Evolutionary conservation across 1,140 invertebrate genomes (phyloP), one percentile per base, ranked within the genome.

Genomic region (Saccostrea echinata): DNA sequence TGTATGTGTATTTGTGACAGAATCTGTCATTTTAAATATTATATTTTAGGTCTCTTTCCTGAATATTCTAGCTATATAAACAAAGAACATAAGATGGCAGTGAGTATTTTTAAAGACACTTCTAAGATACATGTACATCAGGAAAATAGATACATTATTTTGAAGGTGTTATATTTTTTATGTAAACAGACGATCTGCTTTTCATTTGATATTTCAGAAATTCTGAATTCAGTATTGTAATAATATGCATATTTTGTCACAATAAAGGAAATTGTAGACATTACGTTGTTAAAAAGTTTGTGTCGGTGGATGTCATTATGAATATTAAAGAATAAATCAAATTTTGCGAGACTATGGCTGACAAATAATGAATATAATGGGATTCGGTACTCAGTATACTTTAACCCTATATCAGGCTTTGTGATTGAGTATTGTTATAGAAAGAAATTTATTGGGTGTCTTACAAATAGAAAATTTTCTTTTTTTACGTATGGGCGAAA

Each of bases 181-280:
- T 64, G 57, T 64, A 64, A n/a, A 64, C 21, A 24, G 57, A 64
- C 57, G 21, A 64, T 64, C 57, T 18, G 24, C 24, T 21, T 64
- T n/a, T 64, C 8, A 18, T n/a, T 21, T 21, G 4, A 24, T 64
- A 64, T 64, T 64, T 21, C 57, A 64, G 9, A 76, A 76, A 30
- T 16, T 30, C 27, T 76, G 24, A 30, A 9, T 76, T 30, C 13
- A 30, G 27, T 76, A 76, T 61, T 61, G 18, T 61, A 61, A n/a
- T 61, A n/a, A 61, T 61, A n/a, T 0, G n/a, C 27, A 27, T 30
- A 27, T 76, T 76, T 76, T 16, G 68, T 76, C 68, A 21, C 55
- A 76, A 33, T 76, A 33, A 76, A 76, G 24, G 33, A 71, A 30
- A 33, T 76, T 76, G 27, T 76, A 76, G 68, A 76, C 27, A 76